These are phyloP conservation scores for Cuculus canorus DNA, from an alignment of 2,797 vertebrate genomes.

Conservation along the genomic window DNA sequence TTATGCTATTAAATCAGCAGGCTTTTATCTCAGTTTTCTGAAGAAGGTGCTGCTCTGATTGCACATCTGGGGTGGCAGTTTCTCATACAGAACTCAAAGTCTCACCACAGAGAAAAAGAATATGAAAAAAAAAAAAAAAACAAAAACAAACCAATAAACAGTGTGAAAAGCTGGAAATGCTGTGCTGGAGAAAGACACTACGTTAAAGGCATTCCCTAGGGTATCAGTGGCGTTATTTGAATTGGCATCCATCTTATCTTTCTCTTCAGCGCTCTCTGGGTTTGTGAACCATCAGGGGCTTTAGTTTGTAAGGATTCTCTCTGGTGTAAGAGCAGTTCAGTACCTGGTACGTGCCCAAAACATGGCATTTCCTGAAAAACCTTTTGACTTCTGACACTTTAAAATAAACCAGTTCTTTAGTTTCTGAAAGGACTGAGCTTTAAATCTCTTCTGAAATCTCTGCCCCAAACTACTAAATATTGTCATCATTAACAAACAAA, in stretches of 20 bases:
- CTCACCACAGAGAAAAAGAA: background rate
- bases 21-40: background rate
- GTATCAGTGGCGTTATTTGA: background rate
- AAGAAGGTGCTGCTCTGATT: background rate
- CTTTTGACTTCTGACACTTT: background rate
- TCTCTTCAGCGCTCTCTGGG: background rate
- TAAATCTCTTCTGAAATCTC: background rate
- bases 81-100: slow-evolving; percentile 19
- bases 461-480: background rate
- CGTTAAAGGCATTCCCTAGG: background rate
- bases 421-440: background rate
- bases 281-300: background rate
- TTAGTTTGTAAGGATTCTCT: background rate
- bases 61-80: background rate
- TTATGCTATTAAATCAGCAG: background rate
- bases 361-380: background rate
- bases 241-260: background rate
- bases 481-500: background rate
- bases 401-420: background rate
- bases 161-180: background rate
- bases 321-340: background rate
- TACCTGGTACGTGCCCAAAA: background rate
- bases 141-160: background rate
- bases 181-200: background rate
- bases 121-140: background rate